These are phyloP conservation scores for Harpagoxenus sublaevis DNA, from an alignment of 2,888 invertebrate species.

Conservation along the genomic window DNA sequence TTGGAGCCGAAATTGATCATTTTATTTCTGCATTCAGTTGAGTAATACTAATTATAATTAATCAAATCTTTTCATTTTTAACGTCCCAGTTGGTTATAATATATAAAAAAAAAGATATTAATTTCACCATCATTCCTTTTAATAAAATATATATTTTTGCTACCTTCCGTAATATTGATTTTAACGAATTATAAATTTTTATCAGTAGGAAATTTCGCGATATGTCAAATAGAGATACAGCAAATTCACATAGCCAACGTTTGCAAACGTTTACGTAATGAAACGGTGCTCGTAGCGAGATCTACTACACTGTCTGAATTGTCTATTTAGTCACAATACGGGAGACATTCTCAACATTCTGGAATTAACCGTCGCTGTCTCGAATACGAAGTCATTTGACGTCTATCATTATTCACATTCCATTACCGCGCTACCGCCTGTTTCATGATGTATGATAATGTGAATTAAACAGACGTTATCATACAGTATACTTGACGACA, in stretches of 20 bases:
- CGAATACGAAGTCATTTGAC: slow-evolving; percentile 45
- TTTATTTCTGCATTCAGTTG: background rate
- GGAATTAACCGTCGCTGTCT: slow-evolving; percentile 28
- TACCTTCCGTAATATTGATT: background rate
- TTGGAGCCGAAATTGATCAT: background rate
- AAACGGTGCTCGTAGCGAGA: slow-evolving; percentile 11
- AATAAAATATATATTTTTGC: background rate
- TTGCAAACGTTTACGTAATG: slow-evolving; percentile 18
- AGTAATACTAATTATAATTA: background rate
- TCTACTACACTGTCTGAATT: slow-evolving; percentile 13
- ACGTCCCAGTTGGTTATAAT: background rate
- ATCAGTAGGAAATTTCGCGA: background rate
- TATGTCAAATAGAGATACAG: background rate
- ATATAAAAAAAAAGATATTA: background rate
- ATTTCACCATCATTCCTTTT: background rate
- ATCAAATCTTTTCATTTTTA: background rate
- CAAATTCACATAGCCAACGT: background rate
- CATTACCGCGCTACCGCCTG: slow-evolving; percentile 21
- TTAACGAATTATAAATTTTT: slow-evolving; percentile 5
- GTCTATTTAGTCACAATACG: slow-evolving; percentile 43
- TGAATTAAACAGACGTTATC: slow-evolving; percentile 35
- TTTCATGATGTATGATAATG: slow-evolving; percentile 26
- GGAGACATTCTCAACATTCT: slow-evolving; percentile 37
- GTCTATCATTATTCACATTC: slow-evolving; percentile 50
- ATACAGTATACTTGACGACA: background rate